A percentile compares a stretch with the other conserved stretches of the same genome.
Evolutionary conservation across 2,888 invertebrate species (phyloP).

Genomic region (Caenorhabditis virilis): DNA sequence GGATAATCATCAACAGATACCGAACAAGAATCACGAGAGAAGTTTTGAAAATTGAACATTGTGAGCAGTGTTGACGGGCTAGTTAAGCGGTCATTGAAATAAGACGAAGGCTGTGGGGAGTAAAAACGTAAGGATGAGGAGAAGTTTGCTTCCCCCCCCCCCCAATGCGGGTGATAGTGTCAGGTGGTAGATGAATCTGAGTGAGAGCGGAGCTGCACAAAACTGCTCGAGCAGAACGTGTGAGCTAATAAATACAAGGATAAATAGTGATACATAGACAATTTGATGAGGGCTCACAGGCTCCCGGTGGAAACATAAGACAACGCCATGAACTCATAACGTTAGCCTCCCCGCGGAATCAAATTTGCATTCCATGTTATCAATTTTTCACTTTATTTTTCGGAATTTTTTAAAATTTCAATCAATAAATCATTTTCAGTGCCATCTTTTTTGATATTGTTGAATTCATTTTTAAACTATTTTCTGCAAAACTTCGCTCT

Average conservation of each 20-base stretch:
- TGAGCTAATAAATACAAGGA: slow-evolving; percentile 14
- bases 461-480: too few relatives aligned
- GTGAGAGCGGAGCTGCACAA: slow-evolving; percentile 16
- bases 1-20: too few relatives aligned
- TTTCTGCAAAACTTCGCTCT: too few relatives aligned
- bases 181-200: slow-evolving; percentile 36
- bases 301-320: slow-evolving; percentile 1
- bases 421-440: too few relatives aligned
- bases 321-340: slow-evolving; percentile 5
- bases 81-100: too few relatives aligned
- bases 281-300: slow-evolving; percentile 17
- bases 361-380: not conserved
- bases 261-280: slow-evolving; percentile 21
- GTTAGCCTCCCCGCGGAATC: not conserved
- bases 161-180: slow-evolving; percentile 37
- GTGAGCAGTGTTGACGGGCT: too few relatives aligned
- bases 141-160: not conserved
- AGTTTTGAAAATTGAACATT: too few relatives aligned
- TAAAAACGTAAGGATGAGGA: not conserved
- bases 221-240: slow-evolving; percentile 14
- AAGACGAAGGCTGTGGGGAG: too few relatives aligned
- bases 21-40: too few relatives aligned
- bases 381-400: too few relatives aligned
- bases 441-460: too few relatives aligned
- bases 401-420: too few relatives aligned